These are phyloP conservation scores for Ancistrus triradiatus DNA, from an alignment of 2,113 vertebrate genomes.

Conservation along the genomic window DNA sequence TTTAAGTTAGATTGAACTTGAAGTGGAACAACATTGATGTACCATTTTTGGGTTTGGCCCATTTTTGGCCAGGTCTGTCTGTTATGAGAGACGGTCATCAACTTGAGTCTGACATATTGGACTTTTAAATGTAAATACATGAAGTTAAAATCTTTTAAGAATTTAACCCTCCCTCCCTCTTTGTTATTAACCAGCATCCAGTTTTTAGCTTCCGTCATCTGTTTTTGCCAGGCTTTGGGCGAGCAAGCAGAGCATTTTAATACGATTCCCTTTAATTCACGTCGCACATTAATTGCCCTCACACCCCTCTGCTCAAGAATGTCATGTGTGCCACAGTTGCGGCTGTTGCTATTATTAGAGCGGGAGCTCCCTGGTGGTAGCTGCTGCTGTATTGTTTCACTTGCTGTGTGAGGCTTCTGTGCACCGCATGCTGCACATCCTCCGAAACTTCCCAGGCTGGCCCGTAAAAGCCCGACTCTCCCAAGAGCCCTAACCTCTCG, in stretches of 20 bases:
- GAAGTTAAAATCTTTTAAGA: no score
- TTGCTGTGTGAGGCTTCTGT: neutral
- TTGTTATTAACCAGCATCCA: neutral
- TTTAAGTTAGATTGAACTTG: no score
- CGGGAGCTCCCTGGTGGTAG: conserved; percentile 21
- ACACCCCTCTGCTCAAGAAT: conserved; percentile 19
- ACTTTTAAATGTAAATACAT: no score
- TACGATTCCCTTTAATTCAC: conserved; percentile 31
- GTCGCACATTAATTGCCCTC: conserved; percentile 25
- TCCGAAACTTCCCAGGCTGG: conserved; percentile 6
- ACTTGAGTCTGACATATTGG: no score
- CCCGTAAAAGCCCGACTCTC: conserved; percentile 31
- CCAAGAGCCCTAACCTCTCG: conserved; percentile 25
- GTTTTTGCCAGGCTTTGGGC: neutral
- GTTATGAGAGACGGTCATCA: no score
- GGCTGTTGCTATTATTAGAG: conserved; percentile 29
- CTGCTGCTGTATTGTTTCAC: conserved; percentile 18
- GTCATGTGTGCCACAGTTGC: conserved; percentile 23
- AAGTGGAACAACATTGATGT: no score
- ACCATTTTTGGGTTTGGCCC: neutral
- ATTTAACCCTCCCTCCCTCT: no score
- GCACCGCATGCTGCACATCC: neutral
- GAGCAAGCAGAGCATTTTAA: conserved; percentile 7
- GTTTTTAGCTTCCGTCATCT: conserved; percentile 1
- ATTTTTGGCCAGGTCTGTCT: no score